A percentile compares a stretch with the other conserved stretches of the same genome.
These are phyloP conservation scores for Cynaeus angustus DNA, from an alignment of 2,888 invertebrate species.

Conservation along the genomic window DNA sequence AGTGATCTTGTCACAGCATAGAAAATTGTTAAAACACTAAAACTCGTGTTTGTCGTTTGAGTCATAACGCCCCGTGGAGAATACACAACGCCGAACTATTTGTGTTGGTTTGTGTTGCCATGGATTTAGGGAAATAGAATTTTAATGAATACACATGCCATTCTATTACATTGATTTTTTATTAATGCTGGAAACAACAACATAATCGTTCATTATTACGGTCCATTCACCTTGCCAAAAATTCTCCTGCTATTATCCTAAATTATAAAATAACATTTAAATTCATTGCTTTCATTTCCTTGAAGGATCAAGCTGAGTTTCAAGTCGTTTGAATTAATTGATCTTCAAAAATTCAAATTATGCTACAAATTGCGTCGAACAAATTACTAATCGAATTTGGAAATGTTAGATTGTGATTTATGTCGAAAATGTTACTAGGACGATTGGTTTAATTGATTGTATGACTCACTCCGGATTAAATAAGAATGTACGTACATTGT, in stretches of 20 bases:
- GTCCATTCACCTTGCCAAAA: conserved; percentile 10
- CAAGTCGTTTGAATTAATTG: conserved; percentile 7
- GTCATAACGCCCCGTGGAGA: conserved; percentile 10
- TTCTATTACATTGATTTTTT: conserved; percentile 21
- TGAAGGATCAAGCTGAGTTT: conserved; percentile 7
- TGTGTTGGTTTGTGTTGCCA: conserved; percentile 22
- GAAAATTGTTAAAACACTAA: no score
- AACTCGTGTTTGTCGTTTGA: conserved; percentile 5
- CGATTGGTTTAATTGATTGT: no score
- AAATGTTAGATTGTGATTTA: no score
- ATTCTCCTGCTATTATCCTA: no score
- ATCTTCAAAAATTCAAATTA: conserved; percentile 4
- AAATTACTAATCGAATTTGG: neutral
- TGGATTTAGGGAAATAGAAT: conserved; percentile 27
- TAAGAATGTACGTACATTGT: no score
- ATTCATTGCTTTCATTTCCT: conserved; percentile 22
- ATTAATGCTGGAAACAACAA: conserved; percentile 15
- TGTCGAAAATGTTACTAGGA: no score
- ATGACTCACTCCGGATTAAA: no score
- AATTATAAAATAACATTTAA: conserved; percentile 12
- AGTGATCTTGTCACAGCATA: no score
- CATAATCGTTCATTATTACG: conserved; percentile 1
- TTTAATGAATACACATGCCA: conserved; percentile 25
- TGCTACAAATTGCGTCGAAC: neutral
- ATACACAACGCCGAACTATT: conserved; percentile 15